phyloP scores from a whole-genome alignment of 1,140 invertebrate genomes.

The Akabosia matsudoensis region DNA sequence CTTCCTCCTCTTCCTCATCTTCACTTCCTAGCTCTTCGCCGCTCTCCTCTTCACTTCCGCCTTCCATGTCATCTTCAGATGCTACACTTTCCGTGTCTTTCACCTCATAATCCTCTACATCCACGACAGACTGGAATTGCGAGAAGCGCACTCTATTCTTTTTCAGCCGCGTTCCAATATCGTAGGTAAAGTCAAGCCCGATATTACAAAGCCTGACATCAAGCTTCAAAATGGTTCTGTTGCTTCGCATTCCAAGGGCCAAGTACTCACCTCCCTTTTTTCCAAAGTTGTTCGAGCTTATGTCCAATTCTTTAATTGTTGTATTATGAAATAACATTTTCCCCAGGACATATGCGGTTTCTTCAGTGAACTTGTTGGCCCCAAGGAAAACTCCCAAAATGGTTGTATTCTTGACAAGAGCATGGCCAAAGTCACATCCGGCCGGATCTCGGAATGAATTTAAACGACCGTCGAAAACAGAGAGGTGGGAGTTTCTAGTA shows the following conservation, averaged over 20 bases:
- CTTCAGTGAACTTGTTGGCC: neutral
- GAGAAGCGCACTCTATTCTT: slow-evolving; percentile 6
- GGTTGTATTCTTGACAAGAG: neutral
- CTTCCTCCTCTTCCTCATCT: slow-evolving; percentile 13
- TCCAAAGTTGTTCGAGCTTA: slow-evolving; percentile 1
- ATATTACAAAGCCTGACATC: slow-evolving; percentile 14
- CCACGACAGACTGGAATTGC: neutral
- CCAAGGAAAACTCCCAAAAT: neutral
- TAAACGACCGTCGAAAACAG: slow-evolving; percentile 31
- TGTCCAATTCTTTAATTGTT: neutral
- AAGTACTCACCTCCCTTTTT: slow-evolving; percentile 19
- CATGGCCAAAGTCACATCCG: slow-evolving; percentile 26
- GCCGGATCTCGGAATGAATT: slow-evolving; percentile 24
- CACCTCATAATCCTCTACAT: neutral
- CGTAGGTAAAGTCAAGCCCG: slow-evolving; percentile 17
- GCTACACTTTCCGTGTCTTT: neutral
- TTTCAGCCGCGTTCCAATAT: neutral
- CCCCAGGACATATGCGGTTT: neutral
- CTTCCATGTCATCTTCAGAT: no score
- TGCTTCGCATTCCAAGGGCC: slow-evolving; percentile 17
- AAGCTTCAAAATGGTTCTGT: neutral
- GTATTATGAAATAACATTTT: slow-evolving; percentile 18
- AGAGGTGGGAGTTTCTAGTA: slow-evolving; percentile 33
- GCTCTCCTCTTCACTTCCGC: neutral
- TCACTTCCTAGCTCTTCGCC: neutral